phyloP scores from a whole-genome alignment of 37 sponge, comb jelly and placozoan species.

The Geodia barretti region DNA sequence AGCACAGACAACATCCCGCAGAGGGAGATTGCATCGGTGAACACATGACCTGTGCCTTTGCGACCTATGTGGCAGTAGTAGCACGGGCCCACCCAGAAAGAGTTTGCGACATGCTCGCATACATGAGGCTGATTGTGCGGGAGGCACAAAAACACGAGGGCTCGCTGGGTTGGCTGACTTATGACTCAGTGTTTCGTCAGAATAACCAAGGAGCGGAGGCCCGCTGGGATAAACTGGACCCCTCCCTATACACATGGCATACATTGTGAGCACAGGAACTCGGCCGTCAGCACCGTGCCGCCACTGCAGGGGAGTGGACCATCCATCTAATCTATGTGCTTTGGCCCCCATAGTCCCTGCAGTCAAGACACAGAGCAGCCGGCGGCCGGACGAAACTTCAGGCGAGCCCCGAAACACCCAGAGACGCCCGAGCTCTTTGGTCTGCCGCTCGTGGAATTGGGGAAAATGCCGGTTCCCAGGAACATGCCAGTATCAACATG shows the following conservation, averaged over 20 bases:
- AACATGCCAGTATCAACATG: background rate
- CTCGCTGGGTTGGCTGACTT: background rate
- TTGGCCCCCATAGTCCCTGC: background rate
- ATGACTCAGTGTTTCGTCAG: slow-evolving; percentile 7
- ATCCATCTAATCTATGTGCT: background rate
- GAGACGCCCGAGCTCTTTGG: no score
- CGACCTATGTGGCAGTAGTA: background rate
- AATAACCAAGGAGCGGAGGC: background rate
- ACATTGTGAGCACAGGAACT: background rate
- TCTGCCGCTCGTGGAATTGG: background rate
- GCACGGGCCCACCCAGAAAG: background rate
- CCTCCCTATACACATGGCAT: slow-evolving; percentile 10
- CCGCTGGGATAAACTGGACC: slow-evolving; percentile 2
- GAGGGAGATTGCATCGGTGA: background rate
- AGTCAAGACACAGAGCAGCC: background rate
- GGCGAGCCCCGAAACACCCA: no score
- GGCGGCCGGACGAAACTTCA: background rate
- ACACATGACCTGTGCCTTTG: background rate
- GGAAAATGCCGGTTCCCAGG: background rate
- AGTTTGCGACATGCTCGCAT: slow-evolving; percentile 1
- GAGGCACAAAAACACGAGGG: slow-evolving; percentile 7
- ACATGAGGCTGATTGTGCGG: slow-evolving; percentile 2
- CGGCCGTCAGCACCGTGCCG: background rate
- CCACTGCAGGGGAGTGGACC: slow-evolving; percentile 1
- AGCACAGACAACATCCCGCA: background rate